Percentiles rank a stretch among this genome's conserved stretches.
Conservation (phyloP, 2,888 invertebrate species). For the Copidosoma aretas region DNA sequence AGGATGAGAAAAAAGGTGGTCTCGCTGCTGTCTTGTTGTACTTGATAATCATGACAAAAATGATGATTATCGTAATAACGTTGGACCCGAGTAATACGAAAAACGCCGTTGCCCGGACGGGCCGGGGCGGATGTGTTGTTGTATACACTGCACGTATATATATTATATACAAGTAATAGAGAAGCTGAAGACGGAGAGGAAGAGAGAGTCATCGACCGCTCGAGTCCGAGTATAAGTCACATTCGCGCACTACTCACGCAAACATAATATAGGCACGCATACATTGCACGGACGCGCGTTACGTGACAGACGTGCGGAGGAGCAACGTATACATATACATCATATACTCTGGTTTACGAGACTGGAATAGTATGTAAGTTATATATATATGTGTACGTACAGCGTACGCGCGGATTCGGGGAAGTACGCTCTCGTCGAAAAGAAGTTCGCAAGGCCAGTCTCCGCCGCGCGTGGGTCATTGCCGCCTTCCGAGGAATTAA, state of each 20-base stretch:
- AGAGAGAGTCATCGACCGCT: constrained; percentile 28
- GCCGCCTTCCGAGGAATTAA: no score
- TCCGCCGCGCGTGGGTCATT: constrained; percentile 37
- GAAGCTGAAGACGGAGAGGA: constrained; percentile 18
- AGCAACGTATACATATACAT: neutral
- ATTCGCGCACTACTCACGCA: neutral
- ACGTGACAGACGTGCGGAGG: neutral
- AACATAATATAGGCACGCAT: neutral
- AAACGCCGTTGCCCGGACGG: constrained; percentile 23
- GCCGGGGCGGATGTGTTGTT: no score
- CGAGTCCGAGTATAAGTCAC: constrained; percentile 26
- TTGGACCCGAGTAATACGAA: constrained; percentile 23
- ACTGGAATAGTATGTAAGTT: no score
- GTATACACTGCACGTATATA: no score
- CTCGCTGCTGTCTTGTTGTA: no score
- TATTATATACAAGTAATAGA: neutral
- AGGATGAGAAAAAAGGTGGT: no score
- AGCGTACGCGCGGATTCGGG: neutral
- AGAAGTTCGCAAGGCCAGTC: constrained; percentile 54
- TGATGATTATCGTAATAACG: neutral
- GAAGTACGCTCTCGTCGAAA: neutral
- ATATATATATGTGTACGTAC: no score
- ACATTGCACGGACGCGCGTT: constrained; percentile 2
- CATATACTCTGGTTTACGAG: no score
- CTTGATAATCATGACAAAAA: no score